Evolutionary conservation across 2,888 invertebrate species (phyloP), one percentile per base, ranked within the genome.

Genomic region (Tipula lateralis): DNA sequence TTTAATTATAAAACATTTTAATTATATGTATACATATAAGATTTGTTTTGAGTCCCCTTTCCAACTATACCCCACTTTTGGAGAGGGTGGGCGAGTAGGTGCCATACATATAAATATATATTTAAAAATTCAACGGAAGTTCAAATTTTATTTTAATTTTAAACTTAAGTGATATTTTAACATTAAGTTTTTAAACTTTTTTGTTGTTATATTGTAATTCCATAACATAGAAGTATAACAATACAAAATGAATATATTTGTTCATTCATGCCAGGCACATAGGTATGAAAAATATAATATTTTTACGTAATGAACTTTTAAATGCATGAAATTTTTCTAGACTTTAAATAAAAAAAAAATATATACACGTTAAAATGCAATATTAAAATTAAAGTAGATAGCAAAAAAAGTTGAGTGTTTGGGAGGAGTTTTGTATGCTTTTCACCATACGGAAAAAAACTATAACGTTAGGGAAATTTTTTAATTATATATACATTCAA

Each of bases 301-400:
- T 50, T 50, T 50, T 16, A 50, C 66, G 24, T 66, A 66, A 66
- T 66, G 66, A 66, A 66, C 66, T 66, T 66, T 66, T 66, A 66
- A 66, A 66, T 66, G 66, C 24, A 66, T 66, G 66, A 66, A 50
- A 66, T 66, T 66, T 66, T 66, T 9, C 66, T 66, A 12, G 12
- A 66, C 66, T 66, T 7, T 24, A 44, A n/a, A 44, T 4, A 44
- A 39, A 39, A 1, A 39, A 39, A 39, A 39, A 39, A 39, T 44
- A 44, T 16, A n/a, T 5, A 44, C 4, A 66, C 24, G 19, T 66
- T 66, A 66, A 24, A 66, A 66, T 66, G 66, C 9, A 66, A 66
- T 66, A 24, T 66, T 66, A 24, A 13, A 66, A 66, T 66, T 66
- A 66, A 66, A 66, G 66, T 66, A 66, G 66, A 66, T 66, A 66